Percentiles rank a stretch among this genome's conserved stretches.
These are phyloP conservation scores for Vulpes lagopus DNA, from an alignment of 2,113 vertebrate genomes.

Conservation along the genomic window DNA sequence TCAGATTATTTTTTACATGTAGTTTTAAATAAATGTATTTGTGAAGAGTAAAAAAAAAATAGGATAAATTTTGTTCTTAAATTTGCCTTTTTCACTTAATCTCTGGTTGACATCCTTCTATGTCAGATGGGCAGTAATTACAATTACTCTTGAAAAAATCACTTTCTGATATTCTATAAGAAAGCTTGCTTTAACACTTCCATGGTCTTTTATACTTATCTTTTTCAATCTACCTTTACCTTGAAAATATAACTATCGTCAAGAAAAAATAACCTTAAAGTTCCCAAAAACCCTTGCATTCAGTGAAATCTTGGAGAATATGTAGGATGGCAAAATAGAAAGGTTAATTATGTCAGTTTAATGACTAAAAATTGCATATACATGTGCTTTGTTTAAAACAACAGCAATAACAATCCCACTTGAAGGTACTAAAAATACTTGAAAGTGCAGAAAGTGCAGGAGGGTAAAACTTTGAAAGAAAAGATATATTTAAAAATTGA, in stretches of 20 bases:
- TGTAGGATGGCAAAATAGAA: background rate
- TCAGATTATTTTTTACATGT: background rate
- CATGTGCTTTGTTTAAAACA: background rate
- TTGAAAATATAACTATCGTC: background rate
- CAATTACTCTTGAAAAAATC: background rate
- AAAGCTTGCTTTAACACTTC: background rate
- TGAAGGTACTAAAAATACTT: background rate
- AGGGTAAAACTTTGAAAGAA: background rate
- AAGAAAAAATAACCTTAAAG: background rate
- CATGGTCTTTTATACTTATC: background rate
- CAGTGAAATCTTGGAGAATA: background rate
- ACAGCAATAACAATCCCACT: background rate
- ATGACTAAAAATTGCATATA: background rate
- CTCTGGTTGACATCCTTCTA: background rate
- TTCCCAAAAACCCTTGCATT: background rate
- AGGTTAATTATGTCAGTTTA: background rate
- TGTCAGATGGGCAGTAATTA: background rate
- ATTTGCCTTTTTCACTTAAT: background rate
- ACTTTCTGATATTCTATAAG: background rate
- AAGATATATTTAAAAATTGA: background rate
- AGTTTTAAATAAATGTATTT: background rate
- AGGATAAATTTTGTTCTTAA: background rate
- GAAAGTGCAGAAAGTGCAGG: background rate
- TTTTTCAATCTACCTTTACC: slow-evolving; percentile 3
- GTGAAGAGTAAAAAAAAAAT: background rate